A percentile compares a stretch with the other conserved stretches of the same genome.
Conservation (phyloP, 2,113 vertebrate genomes). For the Calypte anna region DNA sequence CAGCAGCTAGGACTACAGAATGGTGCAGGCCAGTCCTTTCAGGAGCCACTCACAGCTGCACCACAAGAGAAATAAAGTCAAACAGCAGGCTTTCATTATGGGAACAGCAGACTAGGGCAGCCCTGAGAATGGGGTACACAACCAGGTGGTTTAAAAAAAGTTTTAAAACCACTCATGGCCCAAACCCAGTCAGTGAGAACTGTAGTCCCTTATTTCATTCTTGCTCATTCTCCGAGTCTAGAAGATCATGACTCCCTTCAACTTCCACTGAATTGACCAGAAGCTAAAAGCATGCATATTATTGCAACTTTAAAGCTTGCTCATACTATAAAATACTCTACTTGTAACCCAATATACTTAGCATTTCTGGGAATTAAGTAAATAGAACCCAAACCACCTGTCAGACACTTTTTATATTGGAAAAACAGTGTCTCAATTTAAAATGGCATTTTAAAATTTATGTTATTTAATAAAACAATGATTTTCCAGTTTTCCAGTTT, state of each 20-base stretch:
- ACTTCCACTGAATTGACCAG: background rate
- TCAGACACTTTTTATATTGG: conserved; percentile 6
- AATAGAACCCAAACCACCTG: conserved; percentile 37
- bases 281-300: background rate
- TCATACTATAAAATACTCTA: background rate
- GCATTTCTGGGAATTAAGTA: background rate
- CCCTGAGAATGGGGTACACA: background rate
- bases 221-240: background rate
- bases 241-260: background rate
- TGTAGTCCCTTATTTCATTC: background rate
- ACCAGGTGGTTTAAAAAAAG: background rate
- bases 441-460: background rate
- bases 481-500: background rate
- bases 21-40: background rate
- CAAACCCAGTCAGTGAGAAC: background rate
- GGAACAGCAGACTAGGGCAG: background rate
- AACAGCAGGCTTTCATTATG: background rate
- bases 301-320: background rate
- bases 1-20: background rate
- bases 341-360: background rate
- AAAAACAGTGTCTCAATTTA: background rate
- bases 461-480: conserved; percentile 12
- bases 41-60: background rate
- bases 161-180: background rate
- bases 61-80: background rate